Base-by-base conservation (phyloP, 2,797 vertebrate genomes). In the Falco berigora region DNA sequence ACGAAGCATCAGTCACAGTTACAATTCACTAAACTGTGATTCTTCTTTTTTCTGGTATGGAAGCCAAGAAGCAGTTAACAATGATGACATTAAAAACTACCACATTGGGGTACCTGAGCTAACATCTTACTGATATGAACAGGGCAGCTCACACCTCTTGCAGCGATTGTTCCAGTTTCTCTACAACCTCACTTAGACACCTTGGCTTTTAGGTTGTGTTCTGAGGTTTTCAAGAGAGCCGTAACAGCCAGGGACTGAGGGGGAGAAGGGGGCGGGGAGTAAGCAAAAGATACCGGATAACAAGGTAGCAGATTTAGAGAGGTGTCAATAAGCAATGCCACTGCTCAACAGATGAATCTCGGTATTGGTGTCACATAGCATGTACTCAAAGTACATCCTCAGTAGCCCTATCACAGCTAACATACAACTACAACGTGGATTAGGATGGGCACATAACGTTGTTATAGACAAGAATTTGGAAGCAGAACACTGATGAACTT, bases 131-230 rank as follows among this genome's bases (percentile, higher is more conserved):
- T 80, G 50, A 83, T 42, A 90, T 0, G 20, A 90, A 64, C 47
- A 36, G 27, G 81, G 75, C n/a, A 81, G 50, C 76, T 97, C 79
- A 91, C 90, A 92, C 76, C 66, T 90, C 79, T 90, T 34, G 47
- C 71, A 92, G 75, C 42, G 88, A 40, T 32, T 64, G 40, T 36
- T 94, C 46, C 72, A 74, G 36, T 68, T 87, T 50, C 75, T 88
- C 72, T 71, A 49, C 32, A 64, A 53, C 34, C 28, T 85, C 58
- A 69, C 47, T 25, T 27, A 86, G 49, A 68, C 42, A 68, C 62
- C 61, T 77, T 46, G 4, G 38, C 66, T 83, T 92, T 87, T 61
- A 67, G 68, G 59, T 61, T 68, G 62, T 4, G 2, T 86, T 88
- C 53, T 91, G 91, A 91, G 75, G 87, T 88, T 92, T 94, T 92